Evolutionary conservation across 37 sponge, comb jelly and placozoan species (phyloP), one percentile per base, ranked within the genome.

Genomic region (Halisarca cf. caerulea): DNA sequence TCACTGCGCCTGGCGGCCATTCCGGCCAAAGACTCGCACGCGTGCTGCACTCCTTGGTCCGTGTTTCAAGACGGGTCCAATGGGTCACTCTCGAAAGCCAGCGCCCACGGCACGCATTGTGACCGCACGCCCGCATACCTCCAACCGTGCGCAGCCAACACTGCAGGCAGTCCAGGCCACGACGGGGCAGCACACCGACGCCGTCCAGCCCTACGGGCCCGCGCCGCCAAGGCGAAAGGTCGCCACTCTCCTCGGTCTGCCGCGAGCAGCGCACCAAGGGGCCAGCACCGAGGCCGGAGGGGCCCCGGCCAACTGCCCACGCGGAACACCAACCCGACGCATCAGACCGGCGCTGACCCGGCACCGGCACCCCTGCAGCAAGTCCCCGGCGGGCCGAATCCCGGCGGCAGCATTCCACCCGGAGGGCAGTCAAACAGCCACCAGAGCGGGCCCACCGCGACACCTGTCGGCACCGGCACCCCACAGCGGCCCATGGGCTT

Each of bases 31-130:
- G 83, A 85, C 92, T 92, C 92, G 83, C 86, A 57, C 92, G 61
- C 86, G 53, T 78, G 85, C 69, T 87, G 82, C 84, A 91, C 92
- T 91, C 92, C 92, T 91, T 91, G 92, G 92, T 91, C 92, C 88
- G 88, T 91, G 92, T 88, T 88, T 88, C 92, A 88, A 84, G 86
- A 84, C 88, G 91, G 91, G 87, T 53, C 91, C 81, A 53, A 87
- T 78, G 85, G 66, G 41, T 70, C 73, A 71, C 91, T 40, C 23
- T 59, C 25, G 30, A 43, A 28, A 18, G 59, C 72, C 81, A 86
- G 64, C 81, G 64, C 23, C 78, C 57, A 2, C 82, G 39, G 38
- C 62, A 44, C 82, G 34, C 72, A 60, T 82, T 27, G 84, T 54
- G 82, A 81, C 80, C 74, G 74, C 87, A 36, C 78, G 80, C 41